Percentiles rank a stretch among this genome's conserved stretches.
These are phyloP conservation scores for Mungos mungo DNA, from an alignment of 2,113 vertebrate genomes.

Conservation along the genomic window DNA sequence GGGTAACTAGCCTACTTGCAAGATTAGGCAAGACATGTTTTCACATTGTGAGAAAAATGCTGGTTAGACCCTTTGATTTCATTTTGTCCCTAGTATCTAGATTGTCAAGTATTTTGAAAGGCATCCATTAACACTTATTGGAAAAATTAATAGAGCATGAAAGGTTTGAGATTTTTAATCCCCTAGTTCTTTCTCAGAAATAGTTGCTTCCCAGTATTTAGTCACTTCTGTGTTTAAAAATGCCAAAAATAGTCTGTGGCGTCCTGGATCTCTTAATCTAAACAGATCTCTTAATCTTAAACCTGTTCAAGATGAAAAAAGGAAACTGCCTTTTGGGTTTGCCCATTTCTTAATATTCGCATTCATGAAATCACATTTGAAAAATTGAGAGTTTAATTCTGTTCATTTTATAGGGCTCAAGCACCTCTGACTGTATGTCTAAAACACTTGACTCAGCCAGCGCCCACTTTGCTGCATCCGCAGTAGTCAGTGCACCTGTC, in stretches of 20 bases:
- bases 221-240: not conserved
- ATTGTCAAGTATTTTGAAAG: conserved; percentile 1
- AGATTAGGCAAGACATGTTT: not conserved
- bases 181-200: conserved; percentile 40
- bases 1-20: not conserved
- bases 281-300: not conserved
- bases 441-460: conserved; percentile 95
- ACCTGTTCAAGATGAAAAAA: conserved; percentile 22
- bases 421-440: conserved; percentile 89
- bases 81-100: not conserved
- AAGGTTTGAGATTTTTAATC: conserved; percentile 1
- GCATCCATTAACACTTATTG: not conserved
- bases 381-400: conserved; percentile 20
- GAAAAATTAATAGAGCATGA: conserved; percentile 41
- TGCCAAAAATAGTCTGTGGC: not conserved
- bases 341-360: not conserved
- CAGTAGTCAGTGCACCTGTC: conserved; percentile 90
- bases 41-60: conserved; percentile 41
- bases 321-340: not conserved
- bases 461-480: conserved; percentile 95
- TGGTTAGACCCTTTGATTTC: not conserved
- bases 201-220: conserved; percentile 36
- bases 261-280: conserved; percentile 12
- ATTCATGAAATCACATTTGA: conserved; percentile 3
- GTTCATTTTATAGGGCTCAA: conserved; percentile 82